Evolutionary conservation across 2,113 vertebrate genomes (phyloP).

Genomic region (Heliornis fulica): DNA sequence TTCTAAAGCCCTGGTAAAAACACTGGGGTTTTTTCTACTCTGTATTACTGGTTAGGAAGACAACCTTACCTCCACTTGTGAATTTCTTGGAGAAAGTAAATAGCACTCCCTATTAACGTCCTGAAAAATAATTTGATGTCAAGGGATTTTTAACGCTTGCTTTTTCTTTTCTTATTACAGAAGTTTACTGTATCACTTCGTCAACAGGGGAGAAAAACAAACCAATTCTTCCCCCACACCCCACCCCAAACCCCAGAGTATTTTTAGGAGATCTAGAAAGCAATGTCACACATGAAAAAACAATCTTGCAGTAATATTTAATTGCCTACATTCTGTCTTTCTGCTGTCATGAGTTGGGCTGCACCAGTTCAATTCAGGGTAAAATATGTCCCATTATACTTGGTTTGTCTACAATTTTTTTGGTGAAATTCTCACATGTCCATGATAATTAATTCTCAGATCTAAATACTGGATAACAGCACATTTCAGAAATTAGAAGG

Average conservation of each 20-base stretch:
- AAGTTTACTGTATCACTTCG: background rate
- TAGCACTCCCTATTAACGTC: background rate
- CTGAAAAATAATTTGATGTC: constrained; percentile 57
- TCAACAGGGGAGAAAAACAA: constrained; percentile 5
- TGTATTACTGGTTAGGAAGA: background rate
- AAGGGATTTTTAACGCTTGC: background rate
- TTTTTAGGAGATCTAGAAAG: constrained; percentile 7
- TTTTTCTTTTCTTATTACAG: constrained; percentile 43
- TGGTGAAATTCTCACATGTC: background rate
- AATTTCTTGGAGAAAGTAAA: constrained; percentile 19
- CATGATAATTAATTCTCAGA: constrained; percentile 24
- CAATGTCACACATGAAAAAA: constrained; percentile 32
- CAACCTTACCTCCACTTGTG: background rate
- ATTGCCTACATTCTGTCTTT: background rate
- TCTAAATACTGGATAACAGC: constrained; percentile 24
- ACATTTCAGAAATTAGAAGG: constrained; percentile 29
- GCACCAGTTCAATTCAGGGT: background rate
- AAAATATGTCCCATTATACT: background rate
- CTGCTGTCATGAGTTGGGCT: background rate
- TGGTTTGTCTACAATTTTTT: background rate
- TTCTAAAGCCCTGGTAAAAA: constrained; percentile 9
- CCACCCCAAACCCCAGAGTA: background rate
- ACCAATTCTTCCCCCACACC: too few relatives aligned
- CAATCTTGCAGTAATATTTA: constrained; percentile 39
- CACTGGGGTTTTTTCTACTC: background rate